Evolutionary conservation across 2,113 vertebrate species (phyloP), one percentile per base, ranked within the genome.

Genomic region (Gymnogyps californianus): DNA sequence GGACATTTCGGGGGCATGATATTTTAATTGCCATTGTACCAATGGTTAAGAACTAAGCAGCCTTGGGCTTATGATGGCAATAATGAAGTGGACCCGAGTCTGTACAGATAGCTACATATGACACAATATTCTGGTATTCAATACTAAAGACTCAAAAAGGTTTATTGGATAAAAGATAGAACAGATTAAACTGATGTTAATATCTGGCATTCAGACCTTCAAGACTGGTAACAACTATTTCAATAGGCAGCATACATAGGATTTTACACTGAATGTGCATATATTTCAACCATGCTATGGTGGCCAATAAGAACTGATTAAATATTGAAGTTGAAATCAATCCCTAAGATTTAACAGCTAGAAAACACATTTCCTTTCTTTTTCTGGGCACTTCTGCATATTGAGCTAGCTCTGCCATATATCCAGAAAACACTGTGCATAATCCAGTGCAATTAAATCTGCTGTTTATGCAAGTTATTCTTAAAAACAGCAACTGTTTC

Each of bases 361-460:
- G n/a, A 77, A 95, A 93, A 85, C 11, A 28, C 1, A 7, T 58
- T 66, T 70, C 10, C 16, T 78, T 89, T 64, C 22, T 42, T 86
- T 49, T 90, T 88, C 61, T 67, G 47, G 29, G 51, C 6, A 46
- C 19, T 91, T 94, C 40, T 87, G n/a, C 46, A 21, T 71, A 61
- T 40, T 54, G 55, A 95, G 57, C 20, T 47, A 88, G 52, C 32
- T 86, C 40, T 86, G n/a, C 29, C 21, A 36, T 24, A 74, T 57
- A 94, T 74, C 22, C 55, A 77, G 75, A 88, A 96, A 92, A 70
- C 26, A 58, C 22, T 86, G 42, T 93, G 64, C 85, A 83, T 83
- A 93, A 93, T 94, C 51, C 51, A 77, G 19, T 75, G 55, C 40
- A 95, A 94, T 88, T 92, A 83, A 92, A 83, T 20, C 42, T 80